These are phyloP conservation scores for Phrynosoma platyrhinos DNA, from an alignment of 2,113 vertebrate genomes.

Conservation along the genomic window DNA sequence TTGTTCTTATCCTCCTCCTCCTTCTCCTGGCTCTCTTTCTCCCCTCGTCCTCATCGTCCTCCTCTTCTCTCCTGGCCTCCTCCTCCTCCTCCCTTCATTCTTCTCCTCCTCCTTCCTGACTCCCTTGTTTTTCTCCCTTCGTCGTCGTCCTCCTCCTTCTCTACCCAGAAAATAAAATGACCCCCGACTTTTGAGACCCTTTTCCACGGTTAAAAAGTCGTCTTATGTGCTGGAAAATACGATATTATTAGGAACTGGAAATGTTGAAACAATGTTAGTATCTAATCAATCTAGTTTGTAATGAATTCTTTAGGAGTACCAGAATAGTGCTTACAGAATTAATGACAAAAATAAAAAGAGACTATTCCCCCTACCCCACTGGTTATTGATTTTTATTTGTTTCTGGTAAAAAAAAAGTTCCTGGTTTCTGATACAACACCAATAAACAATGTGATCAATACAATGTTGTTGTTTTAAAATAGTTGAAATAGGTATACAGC, in stretches of 20 bases:
- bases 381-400: conserved; percentile 19
- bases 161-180: too few species aligned
- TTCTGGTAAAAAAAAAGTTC: not conserved
- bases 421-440: not conserved
- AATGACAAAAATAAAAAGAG: conserved; percentile 66
- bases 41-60: too few species aligned
- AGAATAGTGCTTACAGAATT: conserved; percentile 72
- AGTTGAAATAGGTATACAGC: conserved; percentile 34
- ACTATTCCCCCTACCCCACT: conserved; percentile 41
- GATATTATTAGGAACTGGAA: conserved; percentile 72
- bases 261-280: conserved; percentile 71
- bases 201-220: too few species aligned
- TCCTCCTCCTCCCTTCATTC: too few species aligned
- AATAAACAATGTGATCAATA: not conserved
- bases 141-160: too few species aligned
- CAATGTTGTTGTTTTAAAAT: not conserved
- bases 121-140: too few species aligned
- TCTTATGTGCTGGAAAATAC: too few species aligned
- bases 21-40: too few species aligned
- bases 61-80: too few species aligned
- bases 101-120: too few species aligned
- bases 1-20: too few species aligned
- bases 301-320: conserved; percentile 72
- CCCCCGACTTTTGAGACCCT: too few species aligned
- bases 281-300: conserved; percentile 66